These are phyloP conservation scores for Ferrisia virgata DNA, from an alignment of 2,888 invertebrate genomes.

Conservation along the genomic window DNA sequence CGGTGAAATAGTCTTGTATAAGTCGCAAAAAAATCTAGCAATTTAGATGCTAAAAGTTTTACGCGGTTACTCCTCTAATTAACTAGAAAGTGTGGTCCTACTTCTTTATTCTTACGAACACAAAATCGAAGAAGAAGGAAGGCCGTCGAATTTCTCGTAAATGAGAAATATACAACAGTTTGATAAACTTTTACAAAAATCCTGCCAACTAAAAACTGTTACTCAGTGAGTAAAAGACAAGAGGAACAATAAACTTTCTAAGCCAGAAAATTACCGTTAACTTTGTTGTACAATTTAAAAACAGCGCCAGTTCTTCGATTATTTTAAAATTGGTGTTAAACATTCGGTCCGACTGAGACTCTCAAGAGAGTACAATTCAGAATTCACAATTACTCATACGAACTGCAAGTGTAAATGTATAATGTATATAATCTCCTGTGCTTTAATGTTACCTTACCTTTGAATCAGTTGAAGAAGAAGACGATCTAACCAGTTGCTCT, in stretches of 20 bases:
- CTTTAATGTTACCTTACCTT: no score
- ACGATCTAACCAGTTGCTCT: no score
- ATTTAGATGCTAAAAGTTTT: background rate
- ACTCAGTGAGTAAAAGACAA: background rate
- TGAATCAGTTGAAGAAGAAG: no score
- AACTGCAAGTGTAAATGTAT: no score
- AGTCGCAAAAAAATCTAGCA: background rate
- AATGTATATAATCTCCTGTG: no score
- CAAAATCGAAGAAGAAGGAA: background rate
- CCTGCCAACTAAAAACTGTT: slow-evolving; percentile 17
- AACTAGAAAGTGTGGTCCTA: background rate
- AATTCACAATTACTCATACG: no score
- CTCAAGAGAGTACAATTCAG: background rate
- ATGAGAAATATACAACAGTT: slow-evolving; percentile 17
- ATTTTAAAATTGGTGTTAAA: background rate
- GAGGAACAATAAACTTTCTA: slow-evolving; percentile 12
- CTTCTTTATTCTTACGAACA: background rate
- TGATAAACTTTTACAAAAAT: slow-evolving; percentile 5
- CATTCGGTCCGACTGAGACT: background rate
- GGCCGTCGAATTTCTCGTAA: slow-evolving; percentile 10
- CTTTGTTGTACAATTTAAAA: slow-evolving; percentile 14
- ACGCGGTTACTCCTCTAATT: slow-evolving; percentile 12
- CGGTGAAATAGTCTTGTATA: background rate
- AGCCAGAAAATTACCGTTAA: slow-evolving; percentile 17
- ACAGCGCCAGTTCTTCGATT: slow-evolving; percentile 1